Evolutionary conservation across 2,888 invertebrate species (phyloP), one percentile per base, ranked within the genome.

Genomic region (Salpingus planirostris): DNA sequence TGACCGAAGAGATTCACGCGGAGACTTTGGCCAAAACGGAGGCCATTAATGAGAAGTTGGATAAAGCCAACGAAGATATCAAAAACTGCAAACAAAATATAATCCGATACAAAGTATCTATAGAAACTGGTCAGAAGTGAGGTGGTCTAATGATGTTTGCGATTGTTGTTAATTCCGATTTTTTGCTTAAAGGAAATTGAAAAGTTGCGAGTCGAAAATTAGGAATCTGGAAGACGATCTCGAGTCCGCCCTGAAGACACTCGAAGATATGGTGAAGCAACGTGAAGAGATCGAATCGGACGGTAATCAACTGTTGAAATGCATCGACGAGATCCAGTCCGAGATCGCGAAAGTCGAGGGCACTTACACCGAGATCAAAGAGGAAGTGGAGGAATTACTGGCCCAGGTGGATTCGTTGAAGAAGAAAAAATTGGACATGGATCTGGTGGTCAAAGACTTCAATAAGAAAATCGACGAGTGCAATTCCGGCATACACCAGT

Each of bases 171-270:
- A n/a, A n/a, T n/a, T n/a, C n/a, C n/a, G n/a, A n/a, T n/a, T n/a
- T n/a, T n/a, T n/a, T n/a, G 5, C 18, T 18, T 5, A 18, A 18
- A 18, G 18, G 8, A 8, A 18, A 5, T 6, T 5, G 8, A 18
- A 18, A 18, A 18, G 8, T 5, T 18, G 18, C 18, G 8, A 5
- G 18, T 8, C 81, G 30, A 81, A 81, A 57, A 82, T 90, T 15
- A 67, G 69, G n/a, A 78, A 75, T 38, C 70, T 89, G 57, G 79
- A 82, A 30, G 67, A 71, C 3, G 89, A 90, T 47, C 70, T 87
- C 0, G 67, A 68, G 21, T 76, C 77, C 5, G 75, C 79, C 0
- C 80, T 83, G 52, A 71, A 73, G 13, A 78, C 74, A 30, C 59
- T 90, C 21, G 71, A 71, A 18, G 62, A 59, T 1, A 67, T 79